phyloP scores from a whole-genome alignment of 2,797 vertebrate genomes.

The Buphagus erythrorhynchus region DNA sequence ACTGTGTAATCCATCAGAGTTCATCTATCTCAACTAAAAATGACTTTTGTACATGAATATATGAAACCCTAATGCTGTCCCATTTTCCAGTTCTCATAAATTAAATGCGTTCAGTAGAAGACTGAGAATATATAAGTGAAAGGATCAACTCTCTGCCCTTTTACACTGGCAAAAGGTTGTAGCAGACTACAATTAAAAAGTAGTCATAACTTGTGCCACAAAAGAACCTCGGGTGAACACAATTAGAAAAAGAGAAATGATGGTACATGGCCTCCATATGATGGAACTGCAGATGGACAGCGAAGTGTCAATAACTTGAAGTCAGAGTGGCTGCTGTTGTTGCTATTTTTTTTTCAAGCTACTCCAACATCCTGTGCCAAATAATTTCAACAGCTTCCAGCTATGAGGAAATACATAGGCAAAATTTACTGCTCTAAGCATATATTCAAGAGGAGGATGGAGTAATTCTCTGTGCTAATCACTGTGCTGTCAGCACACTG shows the following conservation, averaged over 20 bases:
- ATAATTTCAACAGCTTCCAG: not conserved
- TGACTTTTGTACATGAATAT: not conserved
- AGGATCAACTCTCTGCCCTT: constrained; percentile 10
- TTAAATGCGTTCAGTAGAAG: not conserved
- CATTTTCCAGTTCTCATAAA: constrained; percentile 32
- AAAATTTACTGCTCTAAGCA: not conserved
- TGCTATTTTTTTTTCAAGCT: not conserved
- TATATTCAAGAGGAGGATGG: not conserved
- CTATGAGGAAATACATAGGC: not conserved
- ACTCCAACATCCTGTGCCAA: not conserved
- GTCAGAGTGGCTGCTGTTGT: not conserved
- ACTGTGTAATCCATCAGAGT: constrained; percentile 17
- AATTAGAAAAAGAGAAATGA: not conserved
- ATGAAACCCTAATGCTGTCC: constrained; percentile 25
- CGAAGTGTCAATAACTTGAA: not conserved
- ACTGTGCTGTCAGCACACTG: not conserved
- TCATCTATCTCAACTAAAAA: not conserved
- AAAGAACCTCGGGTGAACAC: not conserved
- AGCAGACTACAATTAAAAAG: not conserved
- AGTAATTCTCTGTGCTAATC: not conserved
- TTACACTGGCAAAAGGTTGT: not conserved
- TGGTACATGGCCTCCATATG: not conserved
- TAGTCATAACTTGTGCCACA: not conserved
- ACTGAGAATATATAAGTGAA: not conserved
- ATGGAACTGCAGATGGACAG: not conserved